Evolutionary conservation across 2,888 invertebrate genomes (phyloP).

Genomic region (Smittia sp.): DNA sequence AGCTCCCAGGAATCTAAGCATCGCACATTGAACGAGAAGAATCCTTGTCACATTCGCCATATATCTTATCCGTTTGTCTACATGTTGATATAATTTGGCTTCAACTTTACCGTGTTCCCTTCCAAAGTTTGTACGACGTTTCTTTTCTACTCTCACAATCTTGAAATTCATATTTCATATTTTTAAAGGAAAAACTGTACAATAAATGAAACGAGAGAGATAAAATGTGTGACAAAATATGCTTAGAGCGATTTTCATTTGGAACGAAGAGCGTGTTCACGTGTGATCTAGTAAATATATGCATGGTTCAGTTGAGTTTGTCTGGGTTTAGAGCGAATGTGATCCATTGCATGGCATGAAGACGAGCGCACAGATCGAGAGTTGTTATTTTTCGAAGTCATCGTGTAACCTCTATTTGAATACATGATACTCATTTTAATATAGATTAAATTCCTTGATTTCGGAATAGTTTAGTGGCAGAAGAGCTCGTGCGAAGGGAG

Average conservation of each 20-base stretch:
- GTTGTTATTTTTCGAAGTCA: slow-evolving; percentile 11
- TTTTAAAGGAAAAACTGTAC: slow-evolving; percentile 37
- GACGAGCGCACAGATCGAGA: not conserved
- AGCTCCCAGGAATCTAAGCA: not conserved
- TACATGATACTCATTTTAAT: slow-evolving; percentile 41
- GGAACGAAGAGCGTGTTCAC: slow-evolving; percentile 28
- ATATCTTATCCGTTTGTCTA: slow-evolving; percentile 39
- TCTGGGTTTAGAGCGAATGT: not conserved
- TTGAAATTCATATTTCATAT: slow-evolving; percentile 41
- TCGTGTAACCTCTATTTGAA: slow-evolving; percentile 35
- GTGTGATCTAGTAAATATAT: slow-evolving; percentile 22
- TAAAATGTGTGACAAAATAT: slow-evolving; percentile 41
- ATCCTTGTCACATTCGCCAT: slow-evolving; percentile 8
- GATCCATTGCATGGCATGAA: slow-evolving; percentile 10
- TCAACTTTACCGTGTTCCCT: not conserved
- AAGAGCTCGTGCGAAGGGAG: not conserved
- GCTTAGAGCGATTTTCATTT: slow-evolving; percentile 35
- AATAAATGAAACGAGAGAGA: slow-evolving; percentile 40
- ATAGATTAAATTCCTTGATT: slow-evolving; percentile 39
- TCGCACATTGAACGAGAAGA: not conserved
- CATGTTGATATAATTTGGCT: slow-evolving; percentile 26
- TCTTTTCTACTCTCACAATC: slow-evolving; percentile 30
- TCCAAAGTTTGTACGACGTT: not conserved
- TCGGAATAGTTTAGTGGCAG: not conserved
- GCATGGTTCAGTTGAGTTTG: not conserved